Evolutionary conservation across 2,797 vertebrate genomes (phyloP), one percentile per base, ranked within the genome.

Genomic region (Coccyzus lansbergi): DNA sequence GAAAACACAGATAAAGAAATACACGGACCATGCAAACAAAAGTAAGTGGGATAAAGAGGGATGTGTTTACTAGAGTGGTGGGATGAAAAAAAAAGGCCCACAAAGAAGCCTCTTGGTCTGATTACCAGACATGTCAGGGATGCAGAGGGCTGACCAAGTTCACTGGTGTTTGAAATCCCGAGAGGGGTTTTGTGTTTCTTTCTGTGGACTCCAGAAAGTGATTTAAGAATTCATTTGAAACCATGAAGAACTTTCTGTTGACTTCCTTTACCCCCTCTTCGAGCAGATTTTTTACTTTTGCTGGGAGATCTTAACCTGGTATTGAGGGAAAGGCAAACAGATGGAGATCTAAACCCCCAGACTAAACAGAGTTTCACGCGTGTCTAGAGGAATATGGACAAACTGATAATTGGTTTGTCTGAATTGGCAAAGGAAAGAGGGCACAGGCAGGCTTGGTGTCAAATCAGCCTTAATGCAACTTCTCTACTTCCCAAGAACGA

Each of bases 1-100:
- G 91, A 95, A 93, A 95, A 90, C n/a, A 86, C 44, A 95, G 93
- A 95, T 93, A 94, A 93, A 93, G 91, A 91, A 95, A 95, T 95
- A 94, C 94, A 95, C 5, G 91, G 76, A 6, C 89, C 95, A 3
- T 83, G 83, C 92, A 93, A 95, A 91, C 89, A 93, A 79, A 81
- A 93, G 86, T 89, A 88, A 97, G 88, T 72, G 70, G 89, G 83
- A 92, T 92, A 84, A 85, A 96, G 60, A 90, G 87, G 53, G 69
- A 67, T 82, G 84, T 89, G 79, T 83, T 91, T 92, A 86, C 79
- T 69, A 56, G 58, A 90, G 58, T 72, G 70, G 59, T 51, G 64
- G 26, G 19, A 18, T 44, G n/a, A n/a, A 12, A 49, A 19, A 74
- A 12, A 49, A 26, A 16, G 3, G 34, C 21, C 36, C 42, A 90